These are phyloP conservation scores for Spisula solida DNA, from an alignment of 2,888 invertebrate species.

Conservation along the genomic window DNA sequence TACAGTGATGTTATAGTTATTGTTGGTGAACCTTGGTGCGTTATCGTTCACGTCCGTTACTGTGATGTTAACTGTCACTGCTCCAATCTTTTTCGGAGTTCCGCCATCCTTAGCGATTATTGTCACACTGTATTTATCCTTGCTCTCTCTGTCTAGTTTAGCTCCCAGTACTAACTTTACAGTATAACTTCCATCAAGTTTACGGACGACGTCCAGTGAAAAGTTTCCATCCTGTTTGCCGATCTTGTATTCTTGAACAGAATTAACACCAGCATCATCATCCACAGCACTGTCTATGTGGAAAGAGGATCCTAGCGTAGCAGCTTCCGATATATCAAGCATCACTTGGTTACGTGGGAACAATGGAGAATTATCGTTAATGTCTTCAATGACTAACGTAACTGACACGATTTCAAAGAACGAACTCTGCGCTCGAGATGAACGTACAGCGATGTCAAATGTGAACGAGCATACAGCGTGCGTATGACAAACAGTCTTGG, in stretches of 20 bases:
- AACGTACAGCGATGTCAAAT: slow-evolving; percentile 75
- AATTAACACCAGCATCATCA: slow-evolving; percentile 77
- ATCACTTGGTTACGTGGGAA: slow-evolving; percentile 72
- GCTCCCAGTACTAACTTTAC: slow-evolving; percentile 76
- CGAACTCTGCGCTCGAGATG: slow-evolving; percentile 67
- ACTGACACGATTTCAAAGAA: slow-evolving; percentile 74
- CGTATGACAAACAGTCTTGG: slow-evolving; percentile 64
- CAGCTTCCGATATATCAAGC: slow-evolving; percentile 77
- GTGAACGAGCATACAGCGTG: slow-evolving; percentile 67
- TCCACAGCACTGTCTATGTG: slow-evolving; percentile 78
- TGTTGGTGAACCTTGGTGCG: slow-evolving; percentile 76
- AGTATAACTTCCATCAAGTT: slow-evolving; percentile 74
- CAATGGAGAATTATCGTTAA: slow-evolving; percentile 80
- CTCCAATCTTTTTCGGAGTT: slow-evolving; percentile 74
- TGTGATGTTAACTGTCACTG: slow-evolving; percentile 77
- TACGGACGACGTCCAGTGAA: slow-evolving; percentile 67
- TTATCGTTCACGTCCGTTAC: slow-evolving; percentile 83
- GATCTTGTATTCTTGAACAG: slow-evolving; percentile 76
- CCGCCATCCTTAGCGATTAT: slow-evolving; percentile 83
- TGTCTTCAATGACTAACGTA: slow-evolving; percentile 74
- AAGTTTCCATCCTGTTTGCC: slow-evolving; percentile 71
- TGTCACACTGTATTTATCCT: slow-evolving; percentile 77
- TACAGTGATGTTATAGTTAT: slow-evolving; percentile 77
- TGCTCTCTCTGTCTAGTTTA: slow-evolving; percentile 79
- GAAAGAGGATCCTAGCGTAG: slow-evolving; percentile 72